These are phyloP conservation scores for Seriola quinqueradiata DNA, from an alignment of 2,113 vertebrate genomes.

Conservation along the genomic window DNA sequence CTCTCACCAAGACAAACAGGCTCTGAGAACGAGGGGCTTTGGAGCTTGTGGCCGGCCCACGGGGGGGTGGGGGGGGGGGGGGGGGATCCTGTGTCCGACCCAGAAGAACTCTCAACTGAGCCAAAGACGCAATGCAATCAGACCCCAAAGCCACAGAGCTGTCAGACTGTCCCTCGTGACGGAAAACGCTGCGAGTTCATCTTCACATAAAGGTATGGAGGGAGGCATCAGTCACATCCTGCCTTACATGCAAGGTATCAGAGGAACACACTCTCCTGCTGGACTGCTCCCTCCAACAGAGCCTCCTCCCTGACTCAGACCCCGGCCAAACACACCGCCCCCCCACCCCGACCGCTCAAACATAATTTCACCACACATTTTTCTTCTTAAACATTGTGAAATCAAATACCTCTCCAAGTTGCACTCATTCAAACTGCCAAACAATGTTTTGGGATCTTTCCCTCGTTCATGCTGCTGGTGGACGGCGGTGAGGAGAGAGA, in stretches of 20 bases:
- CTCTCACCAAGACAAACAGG: slow-evolving; percentile 77
- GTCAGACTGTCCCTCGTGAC: slow-evolving; percentile 17
- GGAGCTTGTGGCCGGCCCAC: slow-evolving; percentile 52
- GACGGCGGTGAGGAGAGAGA: background rate
- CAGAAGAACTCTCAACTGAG: slow-evolving; percentile 51
- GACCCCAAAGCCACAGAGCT: slow-evolving; percentile 45
- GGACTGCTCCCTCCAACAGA: slow-evolving; percentile 6
- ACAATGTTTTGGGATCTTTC: slow-evolving; percentile 58
- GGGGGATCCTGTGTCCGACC: slow-evolving; percentile 70
- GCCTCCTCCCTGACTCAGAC: slow-evolving; percentile 49
- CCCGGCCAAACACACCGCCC: slow-evolving; percentile 49
- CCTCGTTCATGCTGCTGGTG: slow-evolving; percentile 3
- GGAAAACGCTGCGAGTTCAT: background rate
- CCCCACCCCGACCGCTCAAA: slow-evolving; percentile 60
- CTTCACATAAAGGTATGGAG: too few species aligned
- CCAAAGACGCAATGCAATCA: slow-evolving; percentile 55
- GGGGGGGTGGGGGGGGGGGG: slow-evolving; percentile 68
- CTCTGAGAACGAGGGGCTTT: slow-evolving; percentile 54
- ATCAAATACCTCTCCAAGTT: slow-evolving; percentile 71
- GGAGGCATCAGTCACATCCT: slow-evolving; percentile 12
- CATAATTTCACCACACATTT: slow-evolving; percentile 65
- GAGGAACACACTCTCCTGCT: slow-evolving; percentile 4
- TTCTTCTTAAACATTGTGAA: slow-evolving; percentile 75
- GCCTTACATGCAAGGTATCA: background rate
- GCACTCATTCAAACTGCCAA: slow-evolving; percentile 62